A percentile compares a stretch with the other conserved stretches of the same genome.
These are phyloP conservation scores for Cossypha niveicapilla DNA, from an alignment of 2,797 vertebrate species.

Conservation along the genomic window DNA sequence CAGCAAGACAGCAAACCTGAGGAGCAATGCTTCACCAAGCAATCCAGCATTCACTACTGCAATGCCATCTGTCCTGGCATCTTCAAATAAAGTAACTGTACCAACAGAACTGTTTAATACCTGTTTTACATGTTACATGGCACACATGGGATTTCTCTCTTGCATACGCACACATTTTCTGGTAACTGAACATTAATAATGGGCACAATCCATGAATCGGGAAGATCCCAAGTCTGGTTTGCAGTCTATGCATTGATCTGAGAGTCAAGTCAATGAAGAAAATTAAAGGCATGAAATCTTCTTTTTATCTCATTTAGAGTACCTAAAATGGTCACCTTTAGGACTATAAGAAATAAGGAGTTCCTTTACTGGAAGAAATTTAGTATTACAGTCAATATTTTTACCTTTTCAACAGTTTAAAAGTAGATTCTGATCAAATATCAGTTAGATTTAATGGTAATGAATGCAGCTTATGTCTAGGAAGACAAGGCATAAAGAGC, in stretches of 20 bases:
- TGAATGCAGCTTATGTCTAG: not conserved
- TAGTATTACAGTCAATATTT: not conserved
- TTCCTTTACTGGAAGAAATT: not conserved
- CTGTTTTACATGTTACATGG: not conserved
- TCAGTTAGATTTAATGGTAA: not conserved
- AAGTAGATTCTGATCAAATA: not conserved
- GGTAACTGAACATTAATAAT: not conserved
- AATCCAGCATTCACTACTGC: rapidly evolving
- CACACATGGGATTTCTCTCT: not conserved
- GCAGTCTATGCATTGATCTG: not conserved
- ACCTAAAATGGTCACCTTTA: not conserved
- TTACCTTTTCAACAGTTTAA: not conserved
- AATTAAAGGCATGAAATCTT: not conserved
- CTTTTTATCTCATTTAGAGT: not conserved
- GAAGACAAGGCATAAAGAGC: not conserved
- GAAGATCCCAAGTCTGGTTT: not conserved
- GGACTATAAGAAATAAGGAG: not conserved
- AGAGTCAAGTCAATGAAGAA: not conserved
- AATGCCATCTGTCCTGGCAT: not conserved
- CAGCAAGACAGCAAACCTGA: not conserved
- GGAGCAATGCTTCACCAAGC: not conserved
- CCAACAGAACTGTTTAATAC: not conserved
- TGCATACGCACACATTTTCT: not conserved
- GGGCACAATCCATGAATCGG: not conserved
- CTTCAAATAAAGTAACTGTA: not conserved